Base-by-base conservation (phyloP, 2,888 invertebrate genomes). In the Margaritifera margaritifera region DNA sequence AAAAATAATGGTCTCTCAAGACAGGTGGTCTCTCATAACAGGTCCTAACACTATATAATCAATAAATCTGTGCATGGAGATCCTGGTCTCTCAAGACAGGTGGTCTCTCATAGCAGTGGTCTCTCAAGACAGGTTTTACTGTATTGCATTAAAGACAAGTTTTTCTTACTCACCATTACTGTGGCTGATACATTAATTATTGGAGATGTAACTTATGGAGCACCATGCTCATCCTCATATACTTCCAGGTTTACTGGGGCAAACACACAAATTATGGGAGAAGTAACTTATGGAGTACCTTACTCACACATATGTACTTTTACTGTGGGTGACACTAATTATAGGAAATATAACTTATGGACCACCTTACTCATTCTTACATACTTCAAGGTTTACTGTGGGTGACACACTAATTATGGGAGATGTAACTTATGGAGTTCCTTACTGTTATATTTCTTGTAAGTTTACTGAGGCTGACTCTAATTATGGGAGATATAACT, bases 381-480 rank as follows among this genome's bases (percentile, higher is more conserved):
- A 50, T 63, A 55, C 62, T 69, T 68, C 18, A 68, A 89, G 89
- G 66, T 96, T 97, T 87, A 96, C 96, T 3, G 93, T 93, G 53
- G 96, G 95, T 3, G 97, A 98, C 82, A 94, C 95, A 99, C 93
- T 99, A 59, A 97, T 99, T 75, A 96, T 99, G 96, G 99, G 97
- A 11, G 99, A 99, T 63, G 18, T 24, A 52, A 15, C 20, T 53
- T 53, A 53, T 0, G 4, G 25, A 55, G 60, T 42, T 53, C 58
- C 6, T 22, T 54, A 5, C 20, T 27, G 18, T 20, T 27, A 42
- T 2, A 6, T 5, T 64, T 56, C 62, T 69, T 68, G 8, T 69
- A 89, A 89, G 66, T 96, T 97, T 87, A 96, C 93, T 92, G 51
- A 96, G 95, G 2, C 97, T 98, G 81, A 94, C 95, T 0, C 93